phyloP scores from a whole-genome alignment of 2,113 vertebrate species.

The Chaetops frenatus region DNA sequence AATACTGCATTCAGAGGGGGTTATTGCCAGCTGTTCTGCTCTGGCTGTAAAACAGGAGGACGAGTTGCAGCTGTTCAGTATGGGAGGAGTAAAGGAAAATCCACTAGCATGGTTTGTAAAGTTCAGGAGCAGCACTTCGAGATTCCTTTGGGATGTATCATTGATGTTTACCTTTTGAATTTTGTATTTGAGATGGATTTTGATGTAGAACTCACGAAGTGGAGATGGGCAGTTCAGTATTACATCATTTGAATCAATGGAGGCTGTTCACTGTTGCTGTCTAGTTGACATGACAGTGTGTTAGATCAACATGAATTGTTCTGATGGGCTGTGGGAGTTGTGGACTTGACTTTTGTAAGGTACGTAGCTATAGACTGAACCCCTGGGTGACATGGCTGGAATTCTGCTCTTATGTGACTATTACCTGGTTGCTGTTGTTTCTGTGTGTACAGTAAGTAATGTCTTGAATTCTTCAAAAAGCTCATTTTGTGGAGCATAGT shows the following conservation, averaged over 20 bases:
- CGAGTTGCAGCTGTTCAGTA: background rate
- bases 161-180: background rate
- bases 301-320: constrained; percentile 8
- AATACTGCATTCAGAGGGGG: background rate
- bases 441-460: background rate
- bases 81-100: background rate
- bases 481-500: background rate
- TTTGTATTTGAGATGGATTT: constrained; percentile 1
- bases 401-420: background rate
- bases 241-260: background rate
- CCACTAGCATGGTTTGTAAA: background rate
- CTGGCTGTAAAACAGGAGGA: background rate
- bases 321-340: background rate
- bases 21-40: background rate
- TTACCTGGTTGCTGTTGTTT: background rate
- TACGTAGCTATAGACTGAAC: background rate
- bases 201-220: background rate
- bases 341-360: background rate
- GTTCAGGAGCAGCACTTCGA: background rate
- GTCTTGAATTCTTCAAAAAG: background rate
- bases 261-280: background rate
- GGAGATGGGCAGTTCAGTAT: background rate
- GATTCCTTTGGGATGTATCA: background rate
- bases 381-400: background rate
- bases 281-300: background rate